Percentiles rank a stretch among this genome's conserved stretches.
phyloP scores from a whole-genome alignment of 2,113 vertebrate genomes.

The Dryoscopus gambensis region DNA sequence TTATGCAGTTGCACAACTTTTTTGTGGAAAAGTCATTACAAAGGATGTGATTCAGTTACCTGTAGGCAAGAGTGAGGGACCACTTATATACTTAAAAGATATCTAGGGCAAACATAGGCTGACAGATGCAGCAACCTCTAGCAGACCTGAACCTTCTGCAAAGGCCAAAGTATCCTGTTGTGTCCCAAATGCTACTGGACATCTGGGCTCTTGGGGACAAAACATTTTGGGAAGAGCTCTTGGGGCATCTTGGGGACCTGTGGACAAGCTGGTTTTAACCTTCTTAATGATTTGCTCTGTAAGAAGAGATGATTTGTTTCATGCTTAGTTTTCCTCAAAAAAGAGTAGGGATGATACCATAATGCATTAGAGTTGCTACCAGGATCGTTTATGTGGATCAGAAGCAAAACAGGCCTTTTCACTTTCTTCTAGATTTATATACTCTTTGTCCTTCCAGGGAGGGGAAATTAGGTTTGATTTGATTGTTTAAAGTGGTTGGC shows the following conservation, averaged over 20 bases:
- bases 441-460: neutral
- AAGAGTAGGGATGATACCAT: neutral
- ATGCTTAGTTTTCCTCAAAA: neutral
- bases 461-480: conserved; percentile 23
- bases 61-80: neutral
- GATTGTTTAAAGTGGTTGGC: conserved; percentile 39
- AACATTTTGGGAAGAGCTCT: neutral
- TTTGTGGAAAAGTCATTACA: neutral
- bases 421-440: neutral
- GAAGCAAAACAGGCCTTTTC: neutral
- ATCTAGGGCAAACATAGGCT: neutral
- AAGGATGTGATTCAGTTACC: neutral
- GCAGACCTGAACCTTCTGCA: neutral
- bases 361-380: neutral
- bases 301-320: neutral
- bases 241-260: neutral
- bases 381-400: neutral
- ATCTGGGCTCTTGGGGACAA: neutral
- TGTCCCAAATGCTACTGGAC: neutral
- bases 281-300: neutral
- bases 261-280: neutral
- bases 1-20: neutral
- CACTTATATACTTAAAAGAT: neutral
- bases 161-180: neutral
- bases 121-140: neutral